Base-by-base conservation (phyloP, 37 sponge, comb jelly and placozoan species). In the Mnemiopsis leidyi region DNA sequence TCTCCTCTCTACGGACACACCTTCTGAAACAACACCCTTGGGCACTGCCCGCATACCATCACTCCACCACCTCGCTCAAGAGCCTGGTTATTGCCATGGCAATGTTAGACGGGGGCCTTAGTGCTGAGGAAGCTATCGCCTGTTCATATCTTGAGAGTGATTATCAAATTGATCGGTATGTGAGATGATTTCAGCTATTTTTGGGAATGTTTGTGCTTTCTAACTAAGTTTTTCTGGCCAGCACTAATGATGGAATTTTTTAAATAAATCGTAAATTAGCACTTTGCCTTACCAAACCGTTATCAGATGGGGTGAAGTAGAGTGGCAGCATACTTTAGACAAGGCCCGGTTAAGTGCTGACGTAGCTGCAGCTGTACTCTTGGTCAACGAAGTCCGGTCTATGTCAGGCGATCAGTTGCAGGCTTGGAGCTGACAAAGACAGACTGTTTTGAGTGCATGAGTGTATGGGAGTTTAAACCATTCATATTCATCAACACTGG, bases 301-400 rank as follows among this genome's bases (percentile, higher is more conserved):
- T 28, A 5, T n/a, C 37, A 79, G 82, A 61, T 85, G 90, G 90
- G 90, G 90, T 3, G 90, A 85, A 25, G 90, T 85, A 33, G 90
- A 85, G 61, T 85, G 90, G 90, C 48, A 39, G 25, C 90, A 85
- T 21, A 85, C 90, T 1, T 9, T 85, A 29, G 90, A 85, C 90
- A 38, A 26, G 35, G 90, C 90, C 61, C 1, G 90, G 26, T 61
- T 39, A 23, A 36, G 30, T 40, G 90, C 90, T 0, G 90, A 85
- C 23, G 35, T 33, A 40, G 90, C 90, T n/a, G 90, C 90, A 36
- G 90, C 90, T 9, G 40, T 40, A 25, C 25, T 85, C 9, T 3
- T 85, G 2, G 90, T 85, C 39, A 85, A 40, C 29, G 90, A 85
- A 28, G 23, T 85, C 0, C 32, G 35, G 90, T 40, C 40, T 38